Base-by-base conservation (phyloP, 1,140 invertebrate species). In the Formica selysi region DNA sequence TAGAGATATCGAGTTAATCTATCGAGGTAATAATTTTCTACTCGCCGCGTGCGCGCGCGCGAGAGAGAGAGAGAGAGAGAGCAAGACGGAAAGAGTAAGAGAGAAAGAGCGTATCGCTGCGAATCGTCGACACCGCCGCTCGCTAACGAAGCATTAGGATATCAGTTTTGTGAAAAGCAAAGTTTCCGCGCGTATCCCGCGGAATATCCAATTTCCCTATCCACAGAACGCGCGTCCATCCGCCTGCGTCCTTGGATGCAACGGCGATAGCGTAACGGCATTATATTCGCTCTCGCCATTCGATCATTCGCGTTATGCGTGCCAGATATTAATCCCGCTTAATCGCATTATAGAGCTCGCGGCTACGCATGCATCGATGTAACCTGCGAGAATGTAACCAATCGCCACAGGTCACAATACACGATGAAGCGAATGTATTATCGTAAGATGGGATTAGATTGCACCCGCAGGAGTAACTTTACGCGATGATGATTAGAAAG, bases 1-100 rank as follows among this genome's bases (percentile, higher is more conserved):
- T 83, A 74, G 79, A 74, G 79, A 83, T 83, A 83, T 83, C 79
- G 79, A 83, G 79, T 83, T 83, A 83, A 83, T 83, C 79, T 83
- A 83, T 83, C 79, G 68, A 61, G 79, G 54, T 83, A 83, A 83
- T 83, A 83, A 83, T 83, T 83, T 83, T 74, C 79, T 74, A 44
- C 68, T 74, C 38, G 51, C 51, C n/a, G 67, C 78, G 22, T 22
- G 59, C 38, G 57, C 74, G 16, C 13, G 61, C 13, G 61, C 10
- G 65, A 38, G 11, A 13, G 44, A 48, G 41, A 51, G 13, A 5
- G 48, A 51, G 13, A 51, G 48, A 19, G 48, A 51, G 48, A 16
- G 13, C 16, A 4, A 16, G 44, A 11, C 1, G 3, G 16, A 51
- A 13, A 16, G 48, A 51, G 0, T 5, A 16, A 51, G 48, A 19